A percentile compares a stretch with the other conserved stretches of the same genome.
phyloP scores from a whole-genome alignment of 2,113 vertebrate species.

The Bucco capensis region DNA sequence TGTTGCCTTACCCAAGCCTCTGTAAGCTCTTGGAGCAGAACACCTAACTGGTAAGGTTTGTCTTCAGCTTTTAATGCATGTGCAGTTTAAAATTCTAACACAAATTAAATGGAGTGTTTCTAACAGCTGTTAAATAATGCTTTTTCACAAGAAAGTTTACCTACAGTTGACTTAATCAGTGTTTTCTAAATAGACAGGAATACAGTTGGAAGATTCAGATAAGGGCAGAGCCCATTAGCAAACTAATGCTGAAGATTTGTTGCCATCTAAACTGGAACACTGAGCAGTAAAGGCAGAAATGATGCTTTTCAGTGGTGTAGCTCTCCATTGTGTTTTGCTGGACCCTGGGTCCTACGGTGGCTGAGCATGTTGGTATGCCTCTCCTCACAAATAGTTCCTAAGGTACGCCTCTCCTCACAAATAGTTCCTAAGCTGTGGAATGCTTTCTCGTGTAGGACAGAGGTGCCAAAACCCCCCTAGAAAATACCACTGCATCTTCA shows the following conservation, averaged over 20 bases:
- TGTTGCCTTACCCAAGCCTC: not conserved
- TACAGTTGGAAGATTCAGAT: not conserved
- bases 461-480: not conserved
- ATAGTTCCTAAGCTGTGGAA: not conserved
- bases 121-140: not conserved
- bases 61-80: not conserved
- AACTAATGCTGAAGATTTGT: not conserved
- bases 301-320: rapidly evolving
- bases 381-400: not conserved
- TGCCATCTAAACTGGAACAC: not conserved
- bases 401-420: not conserved
- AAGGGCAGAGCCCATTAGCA: not conserved
- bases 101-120: not conserved
- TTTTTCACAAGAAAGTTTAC: not conserved
- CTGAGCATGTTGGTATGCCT: rapidly evolving
- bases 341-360: not conserved
- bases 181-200: not conserved
- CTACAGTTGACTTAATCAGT: not conserved
- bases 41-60: not conserved
- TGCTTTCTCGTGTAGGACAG: rapidly evolving
- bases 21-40: not conserved
- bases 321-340: not conserved
- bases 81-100: not conserved
- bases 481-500: not conserved
- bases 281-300: rapidly evolving